Conservation (phyloP, 2,113 vertebrate genomes). For the Panurus biarmicus region DNA sequence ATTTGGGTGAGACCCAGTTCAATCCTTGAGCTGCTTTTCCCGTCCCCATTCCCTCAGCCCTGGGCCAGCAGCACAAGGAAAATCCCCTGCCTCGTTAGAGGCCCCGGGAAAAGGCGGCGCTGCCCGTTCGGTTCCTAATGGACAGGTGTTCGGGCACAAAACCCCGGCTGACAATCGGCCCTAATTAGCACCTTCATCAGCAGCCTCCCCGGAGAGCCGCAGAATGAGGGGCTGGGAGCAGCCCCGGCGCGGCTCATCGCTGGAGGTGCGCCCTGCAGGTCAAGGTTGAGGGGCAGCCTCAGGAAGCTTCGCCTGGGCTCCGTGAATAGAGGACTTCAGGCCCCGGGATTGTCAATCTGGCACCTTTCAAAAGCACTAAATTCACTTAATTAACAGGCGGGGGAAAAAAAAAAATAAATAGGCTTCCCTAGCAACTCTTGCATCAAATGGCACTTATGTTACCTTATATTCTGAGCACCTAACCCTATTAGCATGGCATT, state of each 20-base stretch:
- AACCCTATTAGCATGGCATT: slow-evolving; percentile 56
- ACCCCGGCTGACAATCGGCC: background rate
- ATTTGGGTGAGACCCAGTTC: background rate
- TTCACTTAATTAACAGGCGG: slow-evolving; percentile 55
- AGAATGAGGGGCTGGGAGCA: slow-evolving; percentile 9
- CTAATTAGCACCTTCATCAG: slow-evolving; percentile 57
- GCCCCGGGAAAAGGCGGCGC: background rate
- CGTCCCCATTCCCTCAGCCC: background rate
- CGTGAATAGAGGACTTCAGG: background rate
- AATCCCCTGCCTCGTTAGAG: background rate
- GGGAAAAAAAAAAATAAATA: background rate
- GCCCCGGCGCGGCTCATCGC: background rate
- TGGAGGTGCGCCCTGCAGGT: slow-evolving; percentile 31
- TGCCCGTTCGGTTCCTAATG: background rate
- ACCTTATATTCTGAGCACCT: slow-evolving; percentile 54
- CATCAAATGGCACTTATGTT: slow-evolving; percentile 53
- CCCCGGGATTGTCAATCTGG: slow-evolving; percentile 27
- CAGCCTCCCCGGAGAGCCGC: background rate
- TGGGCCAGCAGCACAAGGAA: background rate
- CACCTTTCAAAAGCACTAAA: slow-evolving; percentile 52
- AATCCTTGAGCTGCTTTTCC: background rate
- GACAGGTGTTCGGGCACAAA: slow-evolving; percentile 53
- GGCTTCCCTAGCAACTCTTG: slow-evolving; percentile 57
- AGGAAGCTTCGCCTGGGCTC: background rate
- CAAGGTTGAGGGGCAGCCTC: slow-evolving; percentile 42